Evolutionary conservation across 2,888 invertebrate species (phyloP).

Genomic region (Melieria crassipennis): DNA sequence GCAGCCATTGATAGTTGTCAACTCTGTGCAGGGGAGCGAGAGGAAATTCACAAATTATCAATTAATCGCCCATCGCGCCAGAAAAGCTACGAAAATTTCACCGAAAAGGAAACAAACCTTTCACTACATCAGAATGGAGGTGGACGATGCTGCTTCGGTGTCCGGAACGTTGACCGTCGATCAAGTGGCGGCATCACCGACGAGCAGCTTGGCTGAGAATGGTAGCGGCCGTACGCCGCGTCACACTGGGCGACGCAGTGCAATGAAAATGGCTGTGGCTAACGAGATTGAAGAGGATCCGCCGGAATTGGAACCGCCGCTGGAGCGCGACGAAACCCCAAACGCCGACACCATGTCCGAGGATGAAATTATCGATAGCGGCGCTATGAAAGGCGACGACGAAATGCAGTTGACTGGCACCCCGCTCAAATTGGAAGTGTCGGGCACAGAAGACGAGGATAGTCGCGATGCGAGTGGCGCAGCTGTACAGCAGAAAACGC

Average conservation of each 20-base stretch:
- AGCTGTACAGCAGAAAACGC: not conserved
- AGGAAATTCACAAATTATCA: conserved; percentile 16
- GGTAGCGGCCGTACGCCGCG: conserved; percentile 18
- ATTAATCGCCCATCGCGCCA: conserved; percentile 17
- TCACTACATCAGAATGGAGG: conserved; percentile 54
- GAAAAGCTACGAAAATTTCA: conserved; percentile 51
- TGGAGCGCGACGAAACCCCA: not conserved
- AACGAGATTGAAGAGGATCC: conserved; percentile 20
- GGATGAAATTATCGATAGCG: conserved; percentile 35
- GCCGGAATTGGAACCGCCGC: conserved; percentile 8
- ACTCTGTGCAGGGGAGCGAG: conserved; percentile 6
- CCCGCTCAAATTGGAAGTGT: conserved; percentile 43
- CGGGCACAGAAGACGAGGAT: conserved; percentile 40
- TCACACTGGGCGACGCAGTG: conserved; percentile 20
- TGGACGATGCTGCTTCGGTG: conserved; percentile 47
- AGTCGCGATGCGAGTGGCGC: conserved; percentile 8
- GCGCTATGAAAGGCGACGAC: conserved; percentile 30
- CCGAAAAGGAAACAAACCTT: conserved; percentile 56
- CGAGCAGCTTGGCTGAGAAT: conserved; percentile 23
- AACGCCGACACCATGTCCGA: conserved; percentile 16
- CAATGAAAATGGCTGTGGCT: conserved; percentile 5
- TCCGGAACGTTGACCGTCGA: conserved; percentile 25
- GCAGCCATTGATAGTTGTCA: conserved; percentile 13
- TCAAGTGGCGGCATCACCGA: conserved; percentile 14
- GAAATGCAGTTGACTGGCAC: conserved; percentile 37